Conservation (phyloP, 2,888 invertebrate genomes). For the Aelia acuminata region DNA sequence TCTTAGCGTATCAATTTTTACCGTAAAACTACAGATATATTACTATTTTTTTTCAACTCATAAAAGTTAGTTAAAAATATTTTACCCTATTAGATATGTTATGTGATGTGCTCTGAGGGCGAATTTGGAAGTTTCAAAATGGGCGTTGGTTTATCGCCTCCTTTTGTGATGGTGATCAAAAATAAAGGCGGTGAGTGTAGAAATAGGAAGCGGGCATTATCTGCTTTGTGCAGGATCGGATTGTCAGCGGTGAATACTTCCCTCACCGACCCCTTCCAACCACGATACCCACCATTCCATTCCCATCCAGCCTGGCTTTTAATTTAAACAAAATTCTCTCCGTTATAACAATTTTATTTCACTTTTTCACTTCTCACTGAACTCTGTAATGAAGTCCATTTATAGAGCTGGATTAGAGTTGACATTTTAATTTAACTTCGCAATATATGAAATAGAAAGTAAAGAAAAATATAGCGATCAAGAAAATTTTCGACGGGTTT, state of each 20-base stretch:
- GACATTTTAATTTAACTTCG: too few relatives aligned
- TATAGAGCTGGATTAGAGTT: too few relatives aligned
- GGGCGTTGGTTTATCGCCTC: not conserved
- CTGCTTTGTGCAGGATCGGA: constrained; percentile 11
- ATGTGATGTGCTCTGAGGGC: not conserved
- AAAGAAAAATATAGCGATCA: too few relatives aligned
- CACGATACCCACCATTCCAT: not conserved
- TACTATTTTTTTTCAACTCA: too few relatives aligned
- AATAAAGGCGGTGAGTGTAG: not conserved
- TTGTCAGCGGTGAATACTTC: not conserved
- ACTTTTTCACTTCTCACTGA: not conserved
- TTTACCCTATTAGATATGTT: too few relatives aligned
- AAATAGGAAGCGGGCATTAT: not conserved
- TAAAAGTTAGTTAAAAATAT: too few relatives aligned
- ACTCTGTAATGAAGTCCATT: not conserved
- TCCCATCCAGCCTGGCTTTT: not conserved
- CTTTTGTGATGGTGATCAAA: constrained; percentile 1
- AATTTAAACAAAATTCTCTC: constrained; percentile 9
- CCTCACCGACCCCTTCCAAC: not conserved
- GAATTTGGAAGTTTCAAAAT: not conserved
- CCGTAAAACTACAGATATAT: too few relatives aligned
- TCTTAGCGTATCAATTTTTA: too few relatives aligned
- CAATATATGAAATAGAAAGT: too few relatives aligned
- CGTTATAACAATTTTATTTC: not conserved
- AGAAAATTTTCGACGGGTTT: too few relatives aligned